Evolutionary conservation across 2,113 vertebrate species (phyloP), one percentile per base, ranked within the genome.

Genomic region (Notothenia coriiceps): DNA sequence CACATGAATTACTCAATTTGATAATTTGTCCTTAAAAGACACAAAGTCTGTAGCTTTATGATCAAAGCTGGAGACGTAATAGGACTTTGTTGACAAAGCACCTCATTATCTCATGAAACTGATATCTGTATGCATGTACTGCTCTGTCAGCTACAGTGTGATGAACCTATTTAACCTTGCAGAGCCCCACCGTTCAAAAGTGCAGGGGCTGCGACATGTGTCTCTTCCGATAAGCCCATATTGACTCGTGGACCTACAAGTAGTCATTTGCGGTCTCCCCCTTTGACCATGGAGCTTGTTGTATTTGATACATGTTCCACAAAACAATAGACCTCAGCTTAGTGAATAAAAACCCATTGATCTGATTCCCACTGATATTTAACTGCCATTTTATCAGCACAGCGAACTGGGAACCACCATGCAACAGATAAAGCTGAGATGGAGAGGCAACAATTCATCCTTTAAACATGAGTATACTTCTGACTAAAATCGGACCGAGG

Each of bases 61-160:
- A 52, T 87, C 50, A 54, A 11, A 79, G 71, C 51, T 79, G 69
- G 52, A 46, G 7, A 43, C 29, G 17, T 79, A 76, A 67, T 67
- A 40, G 33, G 76, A 74, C 50, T 54, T 80, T 52, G 77, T 15
- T 61, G 73, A 82, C 4, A 55, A 44, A 80, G 22, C 40, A 46
- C 17, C 54, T 64, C 49, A 51, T 81, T 60, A 64, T 61, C 54
- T 61, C 43, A 84, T 72, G 29, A 84, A 84, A 57, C 2, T 1
- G 2, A 72, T 56, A 89, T 86, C 59, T 10, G 33, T 49, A 77
- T 80, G 51, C 61, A 52, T 70, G 69, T 44, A 51, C 29, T 65
- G 33, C 52, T 40, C 55, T 55, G 46, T 22, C 57, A 46, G 22
- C 66, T 71, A 25, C 62, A 79, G 29, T 81, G 46, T 56, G 64